These are phyloP conservation scores for Scaptomyza pallida DNA, from an alignment of 1,140 invertebrate species.

Conservation along the genomic window DNA sequence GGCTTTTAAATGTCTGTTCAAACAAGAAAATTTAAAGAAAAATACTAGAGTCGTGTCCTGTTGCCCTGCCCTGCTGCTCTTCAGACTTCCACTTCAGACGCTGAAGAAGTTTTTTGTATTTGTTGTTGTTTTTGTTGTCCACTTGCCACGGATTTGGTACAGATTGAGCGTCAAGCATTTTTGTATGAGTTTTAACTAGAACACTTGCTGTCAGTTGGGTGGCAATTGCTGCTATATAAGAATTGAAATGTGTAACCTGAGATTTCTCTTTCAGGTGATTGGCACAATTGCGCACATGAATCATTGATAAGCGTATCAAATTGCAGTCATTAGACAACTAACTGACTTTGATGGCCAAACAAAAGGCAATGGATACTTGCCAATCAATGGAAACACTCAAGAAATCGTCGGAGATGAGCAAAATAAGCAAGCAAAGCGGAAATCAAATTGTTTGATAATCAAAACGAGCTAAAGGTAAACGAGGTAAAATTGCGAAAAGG, in stretches of 20 bases:
- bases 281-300: conserved; percentile 66
- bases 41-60: neutral
- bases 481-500: conserved; percentile 37
- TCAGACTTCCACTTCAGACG: conserved; percentile 5
- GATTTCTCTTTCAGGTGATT: conserved; percentile 45
- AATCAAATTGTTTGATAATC: conserved; percentile 70
- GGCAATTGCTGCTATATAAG: conserved; percentile 59
- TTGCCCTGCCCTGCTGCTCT: no score
- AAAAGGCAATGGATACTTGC: conserved; percentile 28
- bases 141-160: neutral
- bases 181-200: conserved; percentile 62
- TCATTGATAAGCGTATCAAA: conserved; percentile 76
- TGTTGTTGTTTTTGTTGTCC: neutral
- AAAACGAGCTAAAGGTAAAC: conserved; percentile 24
- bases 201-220: conserved; percentile 69
- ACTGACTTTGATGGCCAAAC: conserved; percentile 53
- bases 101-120: neutral
- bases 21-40: conserved; percentile 3
- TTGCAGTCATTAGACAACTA: conserved; percentile 77
- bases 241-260: conserved; percentile 30
- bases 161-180: neutral
- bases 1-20: conserved; percentile 51
- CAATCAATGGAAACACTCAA: conserved; percentile 62
- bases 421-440: conserved; percentile 21
- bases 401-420: conserved; percentile 30